Base-by-base conservation (phyloP, 2,888 invertebrate genomes). In the Amblyjoppa fuscipennis region DNA sequence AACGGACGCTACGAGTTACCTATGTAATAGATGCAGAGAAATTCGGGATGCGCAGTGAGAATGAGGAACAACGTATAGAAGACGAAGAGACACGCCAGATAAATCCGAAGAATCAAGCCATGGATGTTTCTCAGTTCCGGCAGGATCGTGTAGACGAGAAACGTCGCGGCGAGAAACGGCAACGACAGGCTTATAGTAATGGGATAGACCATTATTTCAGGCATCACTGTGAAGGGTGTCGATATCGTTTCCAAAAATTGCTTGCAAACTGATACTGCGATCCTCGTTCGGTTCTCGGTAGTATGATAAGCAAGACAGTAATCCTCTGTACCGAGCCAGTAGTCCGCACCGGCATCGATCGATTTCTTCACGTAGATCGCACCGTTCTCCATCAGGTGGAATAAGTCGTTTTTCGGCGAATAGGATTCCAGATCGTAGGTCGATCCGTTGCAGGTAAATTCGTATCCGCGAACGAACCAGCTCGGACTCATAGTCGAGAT, bases 101-200 rank as follows among this genome's bases (percentile, higher is more conserved):
- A 97, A 70, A 96, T 96, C 95, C 96, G 96, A 88, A 97, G 93
- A 3, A 96, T 96, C 94, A 96, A 95, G 49, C 96, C 96, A 90
- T 97, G 97, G 16, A 97, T 94, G 92, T 97, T 97, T 51, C 96
- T 94, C 28, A 96, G 93, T 86, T 97, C 96, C 0, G 96, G 96
- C 74, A 97, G 95, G 61, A 96, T 92, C 1, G 96, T 95, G 92
- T 97, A 97, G 0, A 97, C 96, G 51, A 96, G 89, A 88, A 97
- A 96, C 6, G 97, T 97, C 0, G 95, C 94, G 79, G 96, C 90
- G 71, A 97, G 95, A 89, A 97, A 97, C 9, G 96, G 97, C 83
- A 96, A 95, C 69, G 69, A 59, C 11, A 59, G 13, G 59, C 59
- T 20, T 28, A 25, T 25, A 1, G 25, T 3, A 1, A 28, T 31